Evolutionary conservation across 1,140 invertebrate genomes (phyloP).

Genomic region (Drosophila truncata): DNA sequence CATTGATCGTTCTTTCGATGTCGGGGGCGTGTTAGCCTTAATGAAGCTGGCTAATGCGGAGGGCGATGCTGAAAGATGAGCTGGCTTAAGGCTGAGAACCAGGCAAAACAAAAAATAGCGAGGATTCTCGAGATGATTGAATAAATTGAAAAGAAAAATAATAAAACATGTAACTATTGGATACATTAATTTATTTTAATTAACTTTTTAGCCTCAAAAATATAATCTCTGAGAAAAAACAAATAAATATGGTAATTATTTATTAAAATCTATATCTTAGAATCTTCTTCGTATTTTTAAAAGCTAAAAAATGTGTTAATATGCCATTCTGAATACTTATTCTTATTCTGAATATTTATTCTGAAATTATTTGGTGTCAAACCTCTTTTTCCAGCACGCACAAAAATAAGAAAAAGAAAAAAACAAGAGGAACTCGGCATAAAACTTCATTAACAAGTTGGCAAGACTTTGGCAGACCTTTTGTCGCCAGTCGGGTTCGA

Average conservation of each 20-base stretch:
- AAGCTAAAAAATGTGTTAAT: background rate
- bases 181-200: background rate
- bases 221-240: background rate
- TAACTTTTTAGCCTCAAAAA: background rate
- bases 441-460: conserved; percentile 62
- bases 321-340: background rate
- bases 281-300: background rate
- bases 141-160: conserved; percentile 10
- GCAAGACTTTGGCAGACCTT: conserved; percentile 65
- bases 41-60: conserved; percentile 61
- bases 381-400: conserved; percentile 31
- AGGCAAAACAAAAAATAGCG: background rate
- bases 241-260: background rate
- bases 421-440: conserved; percentile 1
- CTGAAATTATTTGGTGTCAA: conserved; percentile 21
- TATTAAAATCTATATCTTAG: background rate
- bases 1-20: conserved; percentile 54
- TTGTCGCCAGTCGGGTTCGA: conserved; percentile 62
- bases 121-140: conserved; percentile 28
- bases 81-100: conserved; percentile 21
- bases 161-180: background rate
- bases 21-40: conserved; percentile 65
- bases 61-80: conserved; percentile 27
- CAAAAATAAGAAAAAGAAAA: background rate
- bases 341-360: no score